Conservation (phyloP, 2,113 vertebrate species). For the Triplophysa tibetana region DNA sequence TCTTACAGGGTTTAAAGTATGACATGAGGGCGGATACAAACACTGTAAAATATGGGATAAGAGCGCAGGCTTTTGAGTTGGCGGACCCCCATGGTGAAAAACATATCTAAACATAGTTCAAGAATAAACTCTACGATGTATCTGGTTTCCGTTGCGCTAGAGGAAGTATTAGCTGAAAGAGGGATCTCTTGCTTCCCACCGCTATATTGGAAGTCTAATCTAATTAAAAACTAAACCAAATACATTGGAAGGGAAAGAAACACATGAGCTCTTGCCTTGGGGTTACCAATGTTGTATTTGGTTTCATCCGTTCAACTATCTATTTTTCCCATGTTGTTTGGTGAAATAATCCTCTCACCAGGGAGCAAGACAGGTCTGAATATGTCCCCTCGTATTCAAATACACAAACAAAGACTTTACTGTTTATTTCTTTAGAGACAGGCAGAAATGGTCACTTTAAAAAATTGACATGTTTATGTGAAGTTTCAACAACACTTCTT, state of each 20-base stretch:
- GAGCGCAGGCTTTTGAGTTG: not conserved
- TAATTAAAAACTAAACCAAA: slow-evolving; percentile 60
- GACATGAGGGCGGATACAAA: no score
- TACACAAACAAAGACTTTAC: slow-evolving; percentile 50
- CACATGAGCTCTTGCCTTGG: slow-evolving; percentile 40
- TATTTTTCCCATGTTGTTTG: slow-evolving; percentile 47
- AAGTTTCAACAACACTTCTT: slow-evolving; percentile 62
- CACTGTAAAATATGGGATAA: not conserved
- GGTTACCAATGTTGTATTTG: slow-evolving; percentile 47
- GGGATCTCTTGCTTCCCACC: slow-evolving; percentile 45
- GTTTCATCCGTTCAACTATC: slow-evolving; percentile 44
- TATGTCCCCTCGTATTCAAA: slow-evolving; percentile 47
- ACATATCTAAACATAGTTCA: slow-evolving; percentile 16
- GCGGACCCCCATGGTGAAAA: not conserved
- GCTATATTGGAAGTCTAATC: slow-evolving; percentile 57
- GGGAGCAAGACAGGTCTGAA: slow-evolving; percentile 40
- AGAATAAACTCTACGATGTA: slow-evolving; percentile 21
- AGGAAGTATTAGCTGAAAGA: slow-evolving; percentile 48
- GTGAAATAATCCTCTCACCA: slow-evolving; percentile 61
- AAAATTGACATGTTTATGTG: slow-evolving; percentile 62
- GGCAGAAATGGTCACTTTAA: slow-evolving; percentile 66
- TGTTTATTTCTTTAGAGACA: slow-evolving; percentile 68
- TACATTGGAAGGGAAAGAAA: slow-evolving; percentile 52
- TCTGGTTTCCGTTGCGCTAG: slow-evolving; percentile 49
- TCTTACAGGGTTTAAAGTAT: no score